These are phyloP conservation scores for Drosophila pseudotalamancana DNA, from an alignment of 2,888 invertebrate species.

Conservation along the genomic window DNA sequence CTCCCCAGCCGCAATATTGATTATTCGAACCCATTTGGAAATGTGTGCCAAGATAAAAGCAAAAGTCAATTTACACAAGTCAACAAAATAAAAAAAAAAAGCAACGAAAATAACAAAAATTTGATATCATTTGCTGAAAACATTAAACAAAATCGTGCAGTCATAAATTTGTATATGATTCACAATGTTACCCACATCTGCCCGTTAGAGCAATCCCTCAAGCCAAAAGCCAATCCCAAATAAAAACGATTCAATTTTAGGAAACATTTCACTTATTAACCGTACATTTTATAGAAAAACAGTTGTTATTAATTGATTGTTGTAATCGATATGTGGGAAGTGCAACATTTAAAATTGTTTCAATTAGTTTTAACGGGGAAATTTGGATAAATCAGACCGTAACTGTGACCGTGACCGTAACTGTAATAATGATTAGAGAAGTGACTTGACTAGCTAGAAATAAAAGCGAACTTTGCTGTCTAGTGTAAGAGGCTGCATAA, in stretches of 20 bases:
- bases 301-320: too few relatives aligned
- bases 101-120: slow-evolving; percentile 14
- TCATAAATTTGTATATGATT: slow-evolving; percentile 33
- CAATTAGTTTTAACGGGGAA: neutral
- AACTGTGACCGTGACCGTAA: neutral
- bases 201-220: too few relatives aligned
- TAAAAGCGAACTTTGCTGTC: neutral
- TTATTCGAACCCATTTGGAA: slow-evolving; percentile 38
- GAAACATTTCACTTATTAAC: too few relatives aligned
- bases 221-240: too few relatives aligned
- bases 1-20: slow-evolving; percentile 32
- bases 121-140: slow-evolving; percentile 16
- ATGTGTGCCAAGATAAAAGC: slow-evolving; percentile 55
- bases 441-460: neutral
- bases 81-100: slow-evolving; percentile 26
- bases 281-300: neutral
- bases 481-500: neutral
- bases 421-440: slow-evolving; percentile 11
- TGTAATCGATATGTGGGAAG: too few relatives aligned
- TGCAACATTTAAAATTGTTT: too few relatives aligned
- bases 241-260: neutral
- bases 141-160: slow-evolving; percentile 26
- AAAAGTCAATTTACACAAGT: slow-evolving; percentile 61
- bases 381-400: neutral
- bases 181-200: neutral